Evolutionary conservation across 2,888 invertebrate genomes (phyloP).

Genomic region (Laspeyria flexula): DNA sequence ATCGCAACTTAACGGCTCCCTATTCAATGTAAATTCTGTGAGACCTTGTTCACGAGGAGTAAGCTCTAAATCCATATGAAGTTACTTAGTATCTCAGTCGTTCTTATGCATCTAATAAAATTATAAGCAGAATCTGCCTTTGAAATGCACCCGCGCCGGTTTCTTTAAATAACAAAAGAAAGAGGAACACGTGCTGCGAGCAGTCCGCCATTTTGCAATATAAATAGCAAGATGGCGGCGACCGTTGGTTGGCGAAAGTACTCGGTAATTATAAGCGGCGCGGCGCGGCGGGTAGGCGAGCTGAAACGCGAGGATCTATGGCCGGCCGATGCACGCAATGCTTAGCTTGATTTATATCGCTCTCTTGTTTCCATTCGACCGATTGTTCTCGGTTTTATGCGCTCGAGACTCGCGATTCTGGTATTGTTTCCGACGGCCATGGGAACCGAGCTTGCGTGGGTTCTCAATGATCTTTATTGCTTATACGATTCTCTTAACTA

Average conservation of each 20-base stretch:
- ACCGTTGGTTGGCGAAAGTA: constrained; percentile 82
- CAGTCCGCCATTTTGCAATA: constrained; percentile 82
- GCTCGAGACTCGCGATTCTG: constrained; percentile 68
- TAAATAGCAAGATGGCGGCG: constrained; percentile 84
- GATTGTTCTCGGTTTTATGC: constrained; percentile 80
- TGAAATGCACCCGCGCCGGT: constrained; percentile 51
- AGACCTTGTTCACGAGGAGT: constrained; percentile 61
- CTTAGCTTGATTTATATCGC: constrained; percentile 83
- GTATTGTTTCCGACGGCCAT: constrained; percentile 79
- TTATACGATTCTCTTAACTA: constrained; percentile 44
- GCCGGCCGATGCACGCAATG: constrained; percentile 79
- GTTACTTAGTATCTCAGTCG: constrained; percentile 23
- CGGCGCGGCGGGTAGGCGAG: constrained; percentile 67
- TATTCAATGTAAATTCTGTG: constrained; percentile 80
- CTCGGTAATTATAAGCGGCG: constrained; percentile 80
- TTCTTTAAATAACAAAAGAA: constrained; percentile 72
- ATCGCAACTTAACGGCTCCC: constrained; percentile 71
- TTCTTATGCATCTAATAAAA: constrained; percentile 30
- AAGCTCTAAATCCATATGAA: constrained; percentile 52
- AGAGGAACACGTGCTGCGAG: constrained; percentile 74
- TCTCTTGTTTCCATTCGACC: constrained; percentile 79
- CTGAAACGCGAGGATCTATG: constrained; percentile 80
- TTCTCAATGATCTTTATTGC: constrained; percentile 70
- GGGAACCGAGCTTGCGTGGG: constrained; percentile 68
- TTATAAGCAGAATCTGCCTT: constrained; percentile 40